A percentile compares a stretch with the other conserved stretches of the same genome.
phyloP scores from a whole-genome alignment of 2,113 vertebrate species.

The Microtus ochrogaster region DNA sequence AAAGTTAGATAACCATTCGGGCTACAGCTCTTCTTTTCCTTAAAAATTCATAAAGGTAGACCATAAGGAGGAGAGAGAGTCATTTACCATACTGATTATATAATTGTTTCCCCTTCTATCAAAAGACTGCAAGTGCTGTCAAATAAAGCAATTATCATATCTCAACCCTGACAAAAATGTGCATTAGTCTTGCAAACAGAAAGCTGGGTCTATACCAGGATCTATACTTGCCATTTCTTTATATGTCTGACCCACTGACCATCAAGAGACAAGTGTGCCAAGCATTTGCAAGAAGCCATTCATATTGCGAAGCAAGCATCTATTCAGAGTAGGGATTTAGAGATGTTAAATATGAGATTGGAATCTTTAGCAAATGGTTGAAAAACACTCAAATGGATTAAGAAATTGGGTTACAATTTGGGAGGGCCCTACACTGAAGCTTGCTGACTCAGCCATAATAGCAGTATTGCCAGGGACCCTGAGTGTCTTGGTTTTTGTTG shows the following conservation, averaged over 20 bases:
- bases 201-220: neutral
- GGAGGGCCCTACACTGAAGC: neutral
- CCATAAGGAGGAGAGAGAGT: constrained; percentile 1
- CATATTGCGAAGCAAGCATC: neutral
- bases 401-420: neutral
- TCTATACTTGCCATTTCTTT: neutral
- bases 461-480: neutral
- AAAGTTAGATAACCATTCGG: neutral
- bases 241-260: neutral
- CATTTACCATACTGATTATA: neutral
- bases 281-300: neutral
- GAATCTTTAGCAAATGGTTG: neutral
- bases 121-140: constrained; percentile 40
- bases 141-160: constrained; percentile 55
- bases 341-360: neutral
- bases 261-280: neutral
- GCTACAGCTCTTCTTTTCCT: neutral
- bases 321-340: constrained; percentile 38
- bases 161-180: constrained; percentile 21
- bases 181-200: neutral
- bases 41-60: neutral
- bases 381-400: neutral
- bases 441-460: neutral
- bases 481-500: neutral
- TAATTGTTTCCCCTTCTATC: constrained; percentile 49